Conservation (phyloP, 2,888 invertebrate species). For the Polyommatus icarus region DNA sequence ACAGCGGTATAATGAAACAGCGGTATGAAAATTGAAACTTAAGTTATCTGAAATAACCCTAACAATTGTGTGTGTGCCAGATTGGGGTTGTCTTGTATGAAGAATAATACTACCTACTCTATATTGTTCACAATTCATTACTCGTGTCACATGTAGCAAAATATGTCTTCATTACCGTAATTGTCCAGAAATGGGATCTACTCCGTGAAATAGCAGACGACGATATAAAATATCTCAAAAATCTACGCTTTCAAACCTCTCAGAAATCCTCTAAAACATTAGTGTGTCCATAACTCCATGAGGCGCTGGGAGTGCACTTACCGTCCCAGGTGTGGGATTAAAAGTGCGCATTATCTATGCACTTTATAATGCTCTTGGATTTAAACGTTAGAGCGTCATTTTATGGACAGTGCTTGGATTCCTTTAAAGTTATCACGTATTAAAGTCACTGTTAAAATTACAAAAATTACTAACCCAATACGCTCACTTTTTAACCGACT, state of each 20-base stretch:
- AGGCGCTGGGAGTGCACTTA: conserved; percentile 57
- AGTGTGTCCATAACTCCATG: conserved; percentile 27
- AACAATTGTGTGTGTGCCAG: too few relatives aligned
- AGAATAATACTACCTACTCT: not conserved
- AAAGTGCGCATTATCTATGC: conserved; percentile 55
- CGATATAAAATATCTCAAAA: not conserved
- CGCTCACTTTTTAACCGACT: not conserved
- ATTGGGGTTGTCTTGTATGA: not conserved
- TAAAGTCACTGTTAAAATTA: not conserved
- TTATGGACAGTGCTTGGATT: not conserved
- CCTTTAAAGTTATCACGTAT: not conserved
- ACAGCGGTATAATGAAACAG: too few relatives aligned
- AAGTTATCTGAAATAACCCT: too few relatives aligned
- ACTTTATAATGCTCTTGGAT: conserved; percentile 37
- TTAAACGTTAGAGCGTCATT: conserved; percentile 21
- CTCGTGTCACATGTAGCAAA: too few relatives aligned
- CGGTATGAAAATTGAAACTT: too few relatives aligned
- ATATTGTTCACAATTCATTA: too few relatives aligned
- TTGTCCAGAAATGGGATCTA: too few relatives aligned
- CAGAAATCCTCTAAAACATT: not conserved
- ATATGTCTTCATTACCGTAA: too few relatives aligned
- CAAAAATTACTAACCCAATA: not conserved
- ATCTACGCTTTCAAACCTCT: not conserved
- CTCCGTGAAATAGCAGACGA: not conserved
- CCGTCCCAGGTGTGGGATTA: conserved; percentile 66